Base-by-base conservation (phyloP, 2,797 vertebrate species). In the Darevskia mixta region DNA sequence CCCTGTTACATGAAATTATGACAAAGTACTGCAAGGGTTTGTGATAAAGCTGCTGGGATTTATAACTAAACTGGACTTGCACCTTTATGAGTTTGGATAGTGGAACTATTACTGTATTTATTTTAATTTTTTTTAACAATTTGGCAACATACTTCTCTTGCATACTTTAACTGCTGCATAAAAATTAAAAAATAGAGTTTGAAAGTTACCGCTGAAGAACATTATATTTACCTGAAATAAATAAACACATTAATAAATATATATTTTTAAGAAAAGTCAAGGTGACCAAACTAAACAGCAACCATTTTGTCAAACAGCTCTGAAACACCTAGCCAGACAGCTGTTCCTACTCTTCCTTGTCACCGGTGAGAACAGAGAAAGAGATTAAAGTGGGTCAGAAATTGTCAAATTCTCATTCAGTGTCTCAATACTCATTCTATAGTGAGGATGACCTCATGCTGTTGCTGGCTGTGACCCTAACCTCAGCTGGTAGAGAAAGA, bases 321-420 rank as follows among this genome's bases (percentile, higher is more conserved):
- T 84, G 87, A 86, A 80, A 43, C 71, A 90, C 90, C 92, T 91
- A 81, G 82, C 86, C 35, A 81, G 93, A 88, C 87, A 83, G 29
- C 23, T 41, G 32, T 18, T 64, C 61, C 58, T 84, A 86, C 77
- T 91, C 45, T 90, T 91, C 94, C 92, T 0, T 84, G 86, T 85
- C 82, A 78, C 93, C 88, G 87, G 82, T 92, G 91, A 94, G 92
- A 89, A 91, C 61, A 5, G 64, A 86, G 43, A 72, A 91, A 84
- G 76, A 91, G 92, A 94, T 88, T 93, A 85, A 93, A 90, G 43
- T 49, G 78, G 49, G 76, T 92, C 66, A 29, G 20, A 20, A 38
- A 89, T 89, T 90, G n/a, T 29, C 49, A 95, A 90, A 94, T 93
- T 91, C 92, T 95, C 88, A 77, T 15, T 82, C 86, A 75, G 87